Base-by-base conservation (phyloP, 2,888 invertebrate genomes). In the Gibbula magus region DNA sequence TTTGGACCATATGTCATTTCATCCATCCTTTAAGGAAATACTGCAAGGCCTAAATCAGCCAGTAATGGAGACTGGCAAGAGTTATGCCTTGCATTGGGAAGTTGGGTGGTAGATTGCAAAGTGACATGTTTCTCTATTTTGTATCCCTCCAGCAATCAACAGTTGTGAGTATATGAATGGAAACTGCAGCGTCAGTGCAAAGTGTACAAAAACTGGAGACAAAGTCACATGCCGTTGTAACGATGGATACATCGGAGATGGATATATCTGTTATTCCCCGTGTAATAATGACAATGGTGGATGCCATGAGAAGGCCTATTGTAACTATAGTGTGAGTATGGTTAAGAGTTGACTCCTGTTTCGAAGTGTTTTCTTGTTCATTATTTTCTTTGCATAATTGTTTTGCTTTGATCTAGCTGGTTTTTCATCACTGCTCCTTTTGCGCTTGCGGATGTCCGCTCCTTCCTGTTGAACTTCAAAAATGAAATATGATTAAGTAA, bases 111-210 rank as follows among this genome's bases (percentile, higher is more conserved):
- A 67, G 25, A 25, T 18, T 16, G 20, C 25, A 25, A 20, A 13
- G 32, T n/a, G 13, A 22, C 39, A 13, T 61, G 61, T 8, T 5
- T 8, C 35, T 35, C 4, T 13, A 10, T 73, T 45, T 73, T 0
- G 76, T 56, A 51, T 29, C 20, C 18, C 78, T 81, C 67, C 81
- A 89, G 88, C 85, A 61, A 86, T 79, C 78, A 79, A 74, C 3
- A 83, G 87, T 22, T 90, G 90, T 82, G 79, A 78, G 16, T 88
- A 87, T 73, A 85, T 82, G 56, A 89, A 89, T 80, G 90, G 90
- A 32, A 89, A 88, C 29, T 90, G 90, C 81, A 86, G 87, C 81
- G 56, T 61, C 16, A 81, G 87, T 66, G 89, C 89, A 0, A 76
- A 80, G 20, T 90, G 90, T 80, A 35, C 75, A 4, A 73, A 35